A percentile compares a stretch with the other conserved stretches of the same genome.
These are phyloP conservation scores for Stenodema calcarata DNA, from an alignment of 2,888 invertebrate genomes.

Conservation along the genomic window DNA sequence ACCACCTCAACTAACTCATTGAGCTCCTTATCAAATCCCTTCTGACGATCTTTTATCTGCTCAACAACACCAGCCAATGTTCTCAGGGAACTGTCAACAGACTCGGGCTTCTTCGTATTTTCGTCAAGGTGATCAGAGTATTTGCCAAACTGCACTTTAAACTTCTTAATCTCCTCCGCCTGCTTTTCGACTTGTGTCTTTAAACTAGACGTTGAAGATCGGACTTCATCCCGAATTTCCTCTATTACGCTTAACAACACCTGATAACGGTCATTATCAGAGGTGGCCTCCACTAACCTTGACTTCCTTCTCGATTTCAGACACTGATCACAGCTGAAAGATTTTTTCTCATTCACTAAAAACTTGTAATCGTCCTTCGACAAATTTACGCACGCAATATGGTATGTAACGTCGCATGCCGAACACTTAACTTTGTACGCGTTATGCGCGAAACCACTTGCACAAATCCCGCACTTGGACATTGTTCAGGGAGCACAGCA, in stretches of 20 bases:
- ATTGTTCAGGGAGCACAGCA: too few relatives aligned
- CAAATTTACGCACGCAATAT: not conserved
- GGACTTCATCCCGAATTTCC: not conserved
- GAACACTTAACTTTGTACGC: not conserved
- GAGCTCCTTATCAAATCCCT: not conserved
- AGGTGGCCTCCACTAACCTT: not conserved
- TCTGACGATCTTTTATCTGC: not conserved
- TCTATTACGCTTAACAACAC: not conserved
- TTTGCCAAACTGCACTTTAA: not conserved
- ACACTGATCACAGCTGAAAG: not conserved
- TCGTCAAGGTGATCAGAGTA: not conserved
- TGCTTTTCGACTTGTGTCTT: not conserved
- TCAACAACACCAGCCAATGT: not conserved
- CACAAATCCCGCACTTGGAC: not conserved
- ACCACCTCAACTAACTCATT: not conserved
- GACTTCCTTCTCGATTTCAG: not conserved
- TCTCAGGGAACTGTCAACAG: not conserved
- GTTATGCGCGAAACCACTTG: not conserved
- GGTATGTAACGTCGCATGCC: not conserved
- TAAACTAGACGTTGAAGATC: not conserved
- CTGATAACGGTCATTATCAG: not conserved
- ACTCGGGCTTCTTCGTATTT: not conserved
- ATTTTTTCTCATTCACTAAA: not conserved
- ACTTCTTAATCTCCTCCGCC: not conserved
- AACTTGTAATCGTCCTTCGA: not conserved